Evolutionary conservation across 2,888 invertebrate genomes (phyloP).

Genomic region (Cheilosia grossa): DNA sequence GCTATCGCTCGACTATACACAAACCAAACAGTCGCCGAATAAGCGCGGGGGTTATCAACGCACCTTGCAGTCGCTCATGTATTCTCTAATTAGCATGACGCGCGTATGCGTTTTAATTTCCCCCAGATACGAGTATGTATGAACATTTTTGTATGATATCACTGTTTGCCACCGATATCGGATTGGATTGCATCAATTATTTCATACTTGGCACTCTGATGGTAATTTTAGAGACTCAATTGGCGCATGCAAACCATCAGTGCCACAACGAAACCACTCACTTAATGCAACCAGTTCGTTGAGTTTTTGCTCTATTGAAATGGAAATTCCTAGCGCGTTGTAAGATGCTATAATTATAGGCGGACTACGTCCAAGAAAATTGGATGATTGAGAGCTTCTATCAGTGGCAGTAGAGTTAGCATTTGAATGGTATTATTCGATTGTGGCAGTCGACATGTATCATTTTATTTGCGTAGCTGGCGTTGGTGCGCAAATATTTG

Average conservation of each 20-base stretch:
- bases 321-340: slow-evolving; percentile 64
- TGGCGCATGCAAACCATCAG: slow-evolving; percentile 62
- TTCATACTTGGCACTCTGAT: slow-evolving; percentile 71
- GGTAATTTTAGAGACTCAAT: slow-evolving; percentile 68
- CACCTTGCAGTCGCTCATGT: slow-evolving; percentile 22
- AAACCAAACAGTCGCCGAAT: slow-evolving; percentile 14
- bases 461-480: slow-evolving; percentile 44
- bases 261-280: slow-evolving; percentile 61
- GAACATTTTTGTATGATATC: slow-evolving; percentile 14
- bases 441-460: slow-evolving; percentile 36
- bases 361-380: slow-evolving; percentile 67
- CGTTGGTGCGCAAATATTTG: slow-evolving; percentile 29
- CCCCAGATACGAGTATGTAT: slow-evolving; percentile 1
- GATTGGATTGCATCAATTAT: slow-evolving; percentile 68
- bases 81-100: slow-evolving; percentile 28
- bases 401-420: slow-evolving; percentile 29
- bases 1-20: not conserved
- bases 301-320: slow-evolving; percentile 66
- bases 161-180: slow-evolving; percentile 42
- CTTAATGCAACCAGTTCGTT: slow-evolving; percentile 71
- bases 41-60: slow-evolving; percentile 26
- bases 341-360: slow-evolving; percentile 62
- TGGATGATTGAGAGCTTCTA: slow-evolving; percentile 69
- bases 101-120: slow-evolving; percentile 32
- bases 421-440: slow-evolving; percentile 49